These are phyloP conservation scores for Acomys russatus DNA, from an alignment of 2,797 vertebrate species.

Conservation along the genomic window DNA sequence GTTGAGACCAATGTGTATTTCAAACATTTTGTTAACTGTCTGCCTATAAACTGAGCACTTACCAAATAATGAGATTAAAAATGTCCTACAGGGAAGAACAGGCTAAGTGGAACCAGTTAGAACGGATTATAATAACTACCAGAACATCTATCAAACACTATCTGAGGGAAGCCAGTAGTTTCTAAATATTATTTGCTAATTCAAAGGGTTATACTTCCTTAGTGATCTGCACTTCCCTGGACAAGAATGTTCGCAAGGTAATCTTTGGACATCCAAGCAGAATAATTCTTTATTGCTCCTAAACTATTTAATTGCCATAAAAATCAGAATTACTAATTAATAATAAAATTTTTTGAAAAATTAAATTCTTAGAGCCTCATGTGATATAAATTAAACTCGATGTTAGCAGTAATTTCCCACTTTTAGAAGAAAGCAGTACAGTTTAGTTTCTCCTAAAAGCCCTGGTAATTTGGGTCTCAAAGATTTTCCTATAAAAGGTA, in stretches of 20 bases:
- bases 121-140: slow-evolving; percentile 86
- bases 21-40: slow-evolving; percentile 87
- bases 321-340: slow-evolving; percentile 27
- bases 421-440: slow-evolving; percentile 57
- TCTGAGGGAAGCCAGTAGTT: slow-evolving; percentile 84
- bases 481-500: slow-evolving; percentile 83
- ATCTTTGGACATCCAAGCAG: neutral
- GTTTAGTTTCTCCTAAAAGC: slow-evolving; percentile 77
- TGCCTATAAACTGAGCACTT: slow-evolving; percentile 87
- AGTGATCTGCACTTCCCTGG: slow-evolving; percentile 77
- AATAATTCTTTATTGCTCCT: neutral
- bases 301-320: neutral
- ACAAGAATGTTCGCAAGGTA: slow-evolving; percentile 75
- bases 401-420: slow-evolving; percentile 37
- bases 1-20: slow-evolving; percentile 87
- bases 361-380: neutral
- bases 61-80: slow-evolving; percentile 89
- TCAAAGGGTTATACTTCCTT: slow-evolving; percentile 85
- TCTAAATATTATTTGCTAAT: slow-evolving; percentile 77
- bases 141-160: slow-evolving; percentile 87
- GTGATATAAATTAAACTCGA: slow-evolving; percentile 62
- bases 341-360: slow-evolving; percentile 34
- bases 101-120: slow-evolving; percentile 88
- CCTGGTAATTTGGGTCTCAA: slow-evolving; percentile 71
- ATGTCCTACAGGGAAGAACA: slow-evolving; percentile 90